Evolutionary conservation across 2,888 invertebrate species (phyloP).

Genomic region (Crematogaster levior): DNA sequence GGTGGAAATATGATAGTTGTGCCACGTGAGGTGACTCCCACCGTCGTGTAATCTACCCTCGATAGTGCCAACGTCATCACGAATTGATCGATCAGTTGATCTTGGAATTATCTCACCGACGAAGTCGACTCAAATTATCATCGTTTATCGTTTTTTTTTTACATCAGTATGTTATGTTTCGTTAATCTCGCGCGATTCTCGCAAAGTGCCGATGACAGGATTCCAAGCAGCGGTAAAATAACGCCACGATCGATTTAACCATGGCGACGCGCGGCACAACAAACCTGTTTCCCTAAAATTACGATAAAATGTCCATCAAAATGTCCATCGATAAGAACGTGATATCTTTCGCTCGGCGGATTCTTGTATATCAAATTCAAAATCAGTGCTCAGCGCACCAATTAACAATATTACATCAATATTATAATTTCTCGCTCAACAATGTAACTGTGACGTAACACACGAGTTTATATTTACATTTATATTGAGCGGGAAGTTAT

Average conservation of each 20-base stretch:
- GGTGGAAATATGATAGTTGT: constrained; percentile 93
- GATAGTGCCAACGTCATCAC: constrained; percentile 92
- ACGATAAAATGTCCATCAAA: background rate
- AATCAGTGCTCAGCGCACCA: background rate
- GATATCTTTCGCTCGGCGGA: background rate
- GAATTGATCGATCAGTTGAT: background rate
- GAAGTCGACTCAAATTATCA: background rate
- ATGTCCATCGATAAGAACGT: constrained; percentile 11
- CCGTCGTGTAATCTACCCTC: constrained; percentile 93
- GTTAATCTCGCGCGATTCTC: background rate
- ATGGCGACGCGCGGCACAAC: constrained; percentile 67
- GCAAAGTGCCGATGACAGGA: background rate
- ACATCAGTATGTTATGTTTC: background rate
- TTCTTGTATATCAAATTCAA: background rate
- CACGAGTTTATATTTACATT: no score
- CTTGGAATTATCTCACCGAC: background rate
- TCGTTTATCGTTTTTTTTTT: background rate
- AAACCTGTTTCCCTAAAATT: background rate
- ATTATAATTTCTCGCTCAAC: no score
- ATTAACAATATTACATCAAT: no score
- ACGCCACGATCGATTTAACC: constrained; percentile 74
- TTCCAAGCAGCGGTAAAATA: background rate
- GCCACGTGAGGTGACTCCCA: constrained; percentile 92
- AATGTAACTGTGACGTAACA: no score
- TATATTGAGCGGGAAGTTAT: no score